Evolutionary conservation across 92 coral and sea anemone genomes (phyloP), one percentile per base, ranked within the genome.

Genomic region (Heliopora coerulea): DNA sequence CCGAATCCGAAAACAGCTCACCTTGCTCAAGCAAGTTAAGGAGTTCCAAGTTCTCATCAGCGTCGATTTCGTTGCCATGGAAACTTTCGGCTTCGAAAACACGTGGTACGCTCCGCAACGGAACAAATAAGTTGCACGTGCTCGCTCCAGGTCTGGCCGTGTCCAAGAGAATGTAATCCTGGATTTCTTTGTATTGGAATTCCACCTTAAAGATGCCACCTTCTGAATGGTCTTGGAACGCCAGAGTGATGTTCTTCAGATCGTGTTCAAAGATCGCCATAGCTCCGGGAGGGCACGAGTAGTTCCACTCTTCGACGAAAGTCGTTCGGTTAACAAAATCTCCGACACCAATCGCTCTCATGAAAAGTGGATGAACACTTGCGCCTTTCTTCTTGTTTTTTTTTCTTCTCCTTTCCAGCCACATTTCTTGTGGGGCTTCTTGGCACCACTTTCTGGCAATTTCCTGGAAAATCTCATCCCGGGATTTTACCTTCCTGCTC

Each of bases 131-230:
- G 33, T 20, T 49, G 37, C 44, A 49, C 28, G 10, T 29, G 34
- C 76, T 37, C 48, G 76, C 17, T 1, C 76, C 62, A 18, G 76
- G 61, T 37, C 57, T 66, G 33, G 73, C 57, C 20, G 76, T 69
- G 63, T 91, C 96, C 1, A 83, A 82, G 20, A 91, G 68, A 23
- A 91, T 65, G 56, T 74, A 84, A 39, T 79, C 80, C 59, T 91
- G 96, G 49, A 91, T 72, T 59, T 91, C 91, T 46, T 86, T 89
- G 78, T 86, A 89, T 56, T 86, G 96, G 68, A 87, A 89, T 31
- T 85, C 91, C 31, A 91, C 31, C 41, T 91, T 79, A 62, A 65
- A 70, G 52, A 86, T 91, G 18, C 46, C 68, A 30, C 72, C 69
- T 8, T 25, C 34, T 13, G 35, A 61, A 7, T 21, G 59, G 62